These are phyloP conservation scores for Sciaenops ocellatus DNA, from an alignment of 2,797 vertebrate genomes.

Conservation along the genomic window DNA sequence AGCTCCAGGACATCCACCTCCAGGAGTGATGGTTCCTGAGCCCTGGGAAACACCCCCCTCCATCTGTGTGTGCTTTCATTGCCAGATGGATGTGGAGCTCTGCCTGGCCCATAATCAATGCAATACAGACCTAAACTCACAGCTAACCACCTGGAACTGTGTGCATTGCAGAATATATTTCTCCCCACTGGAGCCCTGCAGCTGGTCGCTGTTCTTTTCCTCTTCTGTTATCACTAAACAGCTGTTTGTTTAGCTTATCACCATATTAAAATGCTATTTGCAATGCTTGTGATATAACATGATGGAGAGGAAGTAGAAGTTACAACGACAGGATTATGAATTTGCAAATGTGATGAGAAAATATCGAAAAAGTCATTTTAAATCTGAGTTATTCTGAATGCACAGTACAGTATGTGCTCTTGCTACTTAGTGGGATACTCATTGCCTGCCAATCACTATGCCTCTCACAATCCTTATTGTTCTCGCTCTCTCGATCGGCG, in stretches of 20 bases:
- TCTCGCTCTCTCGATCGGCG: slow-evolving; percentile 14
- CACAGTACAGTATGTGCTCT: background rate
- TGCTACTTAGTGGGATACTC: background rate
- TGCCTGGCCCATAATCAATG: slow-evolving; percentile 34
- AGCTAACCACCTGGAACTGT: slow-evolving; percentile 56
- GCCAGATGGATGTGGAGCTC: slow-evolving; percentile 56
- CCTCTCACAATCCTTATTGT: background rate
- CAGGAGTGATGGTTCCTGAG: slow-evolving; percentile 30
- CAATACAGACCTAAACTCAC: slow-evolving; percentile 30
- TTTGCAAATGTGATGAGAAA: slow-evolving; percentile 9
- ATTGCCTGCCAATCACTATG: background rate
- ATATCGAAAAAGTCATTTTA: background rate
- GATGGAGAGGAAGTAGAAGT: background rate
- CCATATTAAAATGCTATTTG: slow-evolving; percentile 13
- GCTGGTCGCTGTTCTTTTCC: slow-evolving; percentile 12
- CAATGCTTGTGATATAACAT: background rate
- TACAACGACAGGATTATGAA: background rate
- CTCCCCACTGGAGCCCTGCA: slow-evolving; percentile 7
- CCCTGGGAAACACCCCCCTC: slow-evolving; percentile 34
- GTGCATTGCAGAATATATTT: slow-evolving; percentile 15
- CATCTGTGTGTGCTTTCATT: slow-evolving; percentile 57
- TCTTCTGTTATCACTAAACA: background rate
- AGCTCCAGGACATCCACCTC: slow-evolving; percentile 47
- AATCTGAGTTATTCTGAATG: background rate
- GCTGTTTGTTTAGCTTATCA: slow-evolving; percentile 27